Evolutionary conservation across 2,888 invertebrate genomes (phyloP).

Genomic region (Torymus tubicola): DNA sequence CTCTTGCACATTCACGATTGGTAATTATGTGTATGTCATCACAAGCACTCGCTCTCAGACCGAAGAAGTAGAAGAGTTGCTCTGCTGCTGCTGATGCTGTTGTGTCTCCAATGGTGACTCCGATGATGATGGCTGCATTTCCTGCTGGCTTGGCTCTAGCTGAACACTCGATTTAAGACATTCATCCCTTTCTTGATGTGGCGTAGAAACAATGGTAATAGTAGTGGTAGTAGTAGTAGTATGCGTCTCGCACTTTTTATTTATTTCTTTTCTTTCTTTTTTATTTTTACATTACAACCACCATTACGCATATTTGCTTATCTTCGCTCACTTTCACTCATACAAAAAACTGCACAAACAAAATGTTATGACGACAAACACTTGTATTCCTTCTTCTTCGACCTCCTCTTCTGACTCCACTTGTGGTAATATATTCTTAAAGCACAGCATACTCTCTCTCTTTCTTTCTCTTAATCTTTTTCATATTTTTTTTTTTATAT

Average conservation of each 20-base stretch:
- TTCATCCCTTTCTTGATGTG: neutral
- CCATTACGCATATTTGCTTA: constrained; percentile 1
- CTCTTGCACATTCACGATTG: constrained; percentile 19
- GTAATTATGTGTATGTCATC: constrained; percentile 39
- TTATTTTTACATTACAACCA: constrained; percentile 26
- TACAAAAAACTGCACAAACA: constrained; percentile 51
- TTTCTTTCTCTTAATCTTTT: neutral
- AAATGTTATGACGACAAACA: constrained; percentile 35
- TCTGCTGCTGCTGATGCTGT: constrained; percentile 2
- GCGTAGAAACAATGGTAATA: constrained; percentile 21
- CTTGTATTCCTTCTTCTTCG: constrained; percentile 20
- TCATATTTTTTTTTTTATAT: neutral
- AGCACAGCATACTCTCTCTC: neutral
- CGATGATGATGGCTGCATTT: neutral
- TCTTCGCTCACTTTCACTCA: constrained; percentile 44
- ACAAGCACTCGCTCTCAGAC: constrained; percentile 49
- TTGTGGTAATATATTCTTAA: constrained; percentile 17
- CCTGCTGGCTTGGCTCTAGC: neutral
- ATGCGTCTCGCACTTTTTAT: neutral
- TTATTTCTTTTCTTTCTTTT: neutral
- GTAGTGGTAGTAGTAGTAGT: neutral
- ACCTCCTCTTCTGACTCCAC: neutral
- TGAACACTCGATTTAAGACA: neutral
- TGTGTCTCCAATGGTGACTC: neutral
- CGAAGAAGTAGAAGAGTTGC: constrained; percentile 37